Evolutionary conservation across 2,797 vertebrate genomes (phyloP).

Genomic region (Rhinogobio ventralis): DNA sequence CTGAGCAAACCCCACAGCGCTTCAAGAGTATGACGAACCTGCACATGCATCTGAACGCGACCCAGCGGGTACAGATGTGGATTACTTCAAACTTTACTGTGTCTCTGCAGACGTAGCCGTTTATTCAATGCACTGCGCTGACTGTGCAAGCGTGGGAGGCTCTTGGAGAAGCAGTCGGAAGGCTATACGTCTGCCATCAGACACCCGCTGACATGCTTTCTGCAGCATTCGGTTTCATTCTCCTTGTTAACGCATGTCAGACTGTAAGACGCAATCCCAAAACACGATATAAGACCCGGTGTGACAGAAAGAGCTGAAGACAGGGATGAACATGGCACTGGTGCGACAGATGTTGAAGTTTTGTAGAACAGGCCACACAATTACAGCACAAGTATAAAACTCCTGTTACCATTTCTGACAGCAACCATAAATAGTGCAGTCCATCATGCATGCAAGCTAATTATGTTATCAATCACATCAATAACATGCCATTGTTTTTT

Average conservation of each 20-base stretch:
- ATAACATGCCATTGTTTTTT: neutral
- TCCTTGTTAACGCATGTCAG: constrained; percentile 7
- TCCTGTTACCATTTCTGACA: neutral
- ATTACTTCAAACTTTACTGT: neutral
- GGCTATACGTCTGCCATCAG: constrained; percentile 5
- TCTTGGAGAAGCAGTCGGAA: constrained; percentile 9
- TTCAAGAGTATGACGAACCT: constrained; percentile 1
- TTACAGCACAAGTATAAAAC: neutral
- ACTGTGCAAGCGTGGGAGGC: constrained; percentile 2
- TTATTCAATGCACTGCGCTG: neutral
- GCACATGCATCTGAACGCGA: constrained; percentile 24
- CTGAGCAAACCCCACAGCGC: constrained; percentile 25
- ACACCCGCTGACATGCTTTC: constrained; percentile 14
- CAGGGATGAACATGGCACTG: neutral
- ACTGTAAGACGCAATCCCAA: neutral
- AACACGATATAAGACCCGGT: neutral
- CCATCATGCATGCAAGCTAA: too few species aligned
- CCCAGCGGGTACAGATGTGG: constrained; percentile 15
- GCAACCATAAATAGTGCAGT: too few species aligned
- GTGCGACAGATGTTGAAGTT: neutral
- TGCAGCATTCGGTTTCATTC: constrained; percentile 3
- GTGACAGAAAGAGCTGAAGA: too few species aligned
- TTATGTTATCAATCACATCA: neutral
- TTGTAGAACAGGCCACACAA: neutral
- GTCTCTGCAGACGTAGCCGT: neutral